These are phyloP conservation scores for Phaedon cochleariae DNA, from an alignment of 2,888 invertebrate genomes.

Conservation along the genomic window DNA sequence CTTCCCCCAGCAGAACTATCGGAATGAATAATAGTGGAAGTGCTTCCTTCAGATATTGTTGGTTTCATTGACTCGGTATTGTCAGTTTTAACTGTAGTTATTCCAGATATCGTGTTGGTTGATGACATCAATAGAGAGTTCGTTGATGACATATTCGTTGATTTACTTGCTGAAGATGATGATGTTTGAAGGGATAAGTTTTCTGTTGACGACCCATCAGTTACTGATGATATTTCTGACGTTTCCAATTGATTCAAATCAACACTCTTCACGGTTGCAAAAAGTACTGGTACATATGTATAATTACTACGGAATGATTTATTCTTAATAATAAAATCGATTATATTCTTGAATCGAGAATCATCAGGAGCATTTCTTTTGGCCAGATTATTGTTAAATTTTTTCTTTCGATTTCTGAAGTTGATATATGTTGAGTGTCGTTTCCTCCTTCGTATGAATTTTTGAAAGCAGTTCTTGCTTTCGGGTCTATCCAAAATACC, in stretches of 20 bases:
- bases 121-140: too few relatives aligned
- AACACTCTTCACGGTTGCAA: conserved; percentile 32
- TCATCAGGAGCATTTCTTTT: conserved; percentile 26
- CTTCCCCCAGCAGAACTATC: not conserved
- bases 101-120: not conserved
- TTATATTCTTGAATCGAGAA: conserved; percentile 32
- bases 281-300: conserved; percentile 44
- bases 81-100: not conserved
- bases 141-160: too few relatives aligned
- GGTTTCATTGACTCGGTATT: too few relatives aligned
- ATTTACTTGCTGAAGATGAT: not conserved
- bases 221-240: not conserved
- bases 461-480: conserved; percentile 33
- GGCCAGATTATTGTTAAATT: conserved; percentile 20
- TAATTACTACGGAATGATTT: conserved; percentile 39
- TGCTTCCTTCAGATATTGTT: too few relatives aligned
- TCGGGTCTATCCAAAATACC: conserved; percentile 33
- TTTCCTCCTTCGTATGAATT: conserved; percentile 34
- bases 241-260: not conserved
- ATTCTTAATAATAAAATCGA: conserved; percentile 40
- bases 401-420: conserved; percentile 30
- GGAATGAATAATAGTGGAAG: not conserved
- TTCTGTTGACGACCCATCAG: not conserved
- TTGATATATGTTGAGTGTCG: conserved; percentile 38
- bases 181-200: not conserved